These are phyloP conservation scores for Xyrauchen texanus DNA, from an alignment of 2,113 vertebrate species.

Conservation along the genomic window DNA sequence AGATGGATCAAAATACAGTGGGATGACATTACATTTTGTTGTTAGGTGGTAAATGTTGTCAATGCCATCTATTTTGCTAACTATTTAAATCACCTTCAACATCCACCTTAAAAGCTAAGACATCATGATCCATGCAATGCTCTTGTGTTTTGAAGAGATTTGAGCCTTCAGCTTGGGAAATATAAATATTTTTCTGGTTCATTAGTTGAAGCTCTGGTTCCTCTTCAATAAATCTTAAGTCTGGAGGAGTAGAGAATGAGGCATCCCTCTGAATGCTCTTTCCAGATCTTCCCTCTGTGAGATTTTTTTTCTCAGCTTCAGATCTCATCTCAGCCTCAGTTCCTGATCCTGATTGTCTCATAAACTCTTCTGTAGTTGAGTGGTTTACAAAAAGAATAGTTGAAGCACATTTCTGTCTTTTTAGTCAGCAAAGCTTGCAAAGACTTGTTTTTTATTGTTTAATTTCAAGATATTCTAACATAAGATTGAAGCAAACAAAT, in stretches of 20 bases:
- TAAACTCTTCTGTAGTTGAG: slow-evolving; percentile 75
- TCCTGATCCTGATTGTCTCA: slow-evolving; percentile 62
- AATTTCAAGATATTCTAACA: slow-evolving; percentile 60
- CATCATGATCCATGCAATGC: slow-evolving; percentile 69
- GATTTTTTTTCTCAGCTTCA: slow-evolving; percentile 49
- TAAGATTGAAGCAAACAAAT: slow-evolving; percentile 65
- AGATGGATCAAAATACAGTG: slow-evolving; percentile 57
- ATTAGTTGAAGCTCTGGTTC: slow-evolving; percentile 16
- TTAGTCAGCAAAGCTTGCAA: slow-evolving; percentile 68
- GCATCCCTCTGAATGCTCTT: neutral
- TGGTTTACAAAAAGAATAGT: slow-evolving; percentile 78
- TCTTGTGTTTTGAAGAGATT: slow-evolving; percentile 65
- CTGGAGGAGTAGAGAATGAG: neutral
- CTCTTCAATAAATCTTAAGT: neutral
- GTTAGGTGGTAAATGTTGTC: slow-evolving; percentile 44
- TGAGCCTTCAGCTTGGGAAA: slow-evolving; percentile 60
- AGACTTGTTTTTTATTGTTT: slow-evolving; percentile 63
- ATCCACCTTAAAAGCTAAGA: slow-evolving; percentile 77
- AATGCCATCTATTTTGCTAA: slow-evolving; percentile 60
- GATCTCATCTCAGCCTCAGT: slow-evolving; percentile 55
- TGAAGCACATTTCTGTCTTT: slow-evolving; percentile 71
- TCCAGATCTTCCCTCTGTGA: neutral
- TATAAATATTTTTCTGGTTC: neutral
- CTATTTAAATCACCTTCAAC: slow-evolving; percentile 81
- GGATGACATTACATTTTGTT: slow-evolving; percentile 42